Base-by-base conservation (phyloP, 2,797 vertebrate genomes). In the Falco berigora region DNA sequence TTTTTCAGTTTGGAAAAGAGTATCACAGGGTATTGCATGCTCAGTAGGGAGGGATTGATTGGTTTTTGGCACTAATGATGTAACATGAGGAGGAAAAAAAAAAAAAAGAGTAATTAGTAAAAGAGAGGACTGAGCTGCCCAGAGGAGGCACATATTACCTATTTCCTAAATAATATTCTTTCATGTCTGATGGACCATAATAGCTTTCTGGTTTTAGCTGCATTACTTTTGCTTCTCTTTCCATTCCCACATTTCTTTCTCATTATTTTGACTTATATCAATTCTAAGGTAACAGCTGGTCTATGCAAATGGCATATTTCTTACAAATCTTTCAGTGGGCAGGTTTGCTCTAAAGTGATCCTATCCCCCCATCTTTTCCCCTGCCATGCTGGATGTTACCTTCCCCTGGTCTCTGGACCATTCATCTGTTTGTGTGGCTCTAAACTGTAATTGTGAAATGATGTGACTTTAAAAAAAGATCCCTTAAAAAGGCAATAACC, bases 121-220 rank as follows among this genome's bases (percentile, higher is more conserved):
- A 73, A 79, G 40, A 63, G 71, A 72, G 0, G 12, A 52, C 40
- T 93, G 81, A 93, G 59, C 50, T 79, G 55, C 75, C 55, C 44
- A 92, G 81, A 92, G 63, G 44, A 80, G 75, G 75, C 89, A 92
- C 1, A 4, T 92, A 88, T 34, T 75, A 75, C 79, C 93, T 89
- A 14, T 92, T 97, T 97, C 80, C 77, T 92, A 96, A 88, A 88
- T 91, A 96, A 89, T 94, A 72, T 61, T 87, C 81, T 74, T 92
- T 93, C 64, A 89, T 66, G 75, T 80, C 84, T 83, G 91, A 91
- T 50, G 58, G 80, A 85, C 84, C 1, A 15, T 88, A 92, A 90
- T 71, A 68, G 56, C 71, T 83, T 91, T 92, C 87, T 74, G 64
- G 0, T 86, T 96, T 91, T 86, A 91, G 71, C 49, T 91, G 56